Evolutionary conservation across 2,797 vertebrate genomes (phyloP).

Genomic region (Spatula versicolor): DNA sequence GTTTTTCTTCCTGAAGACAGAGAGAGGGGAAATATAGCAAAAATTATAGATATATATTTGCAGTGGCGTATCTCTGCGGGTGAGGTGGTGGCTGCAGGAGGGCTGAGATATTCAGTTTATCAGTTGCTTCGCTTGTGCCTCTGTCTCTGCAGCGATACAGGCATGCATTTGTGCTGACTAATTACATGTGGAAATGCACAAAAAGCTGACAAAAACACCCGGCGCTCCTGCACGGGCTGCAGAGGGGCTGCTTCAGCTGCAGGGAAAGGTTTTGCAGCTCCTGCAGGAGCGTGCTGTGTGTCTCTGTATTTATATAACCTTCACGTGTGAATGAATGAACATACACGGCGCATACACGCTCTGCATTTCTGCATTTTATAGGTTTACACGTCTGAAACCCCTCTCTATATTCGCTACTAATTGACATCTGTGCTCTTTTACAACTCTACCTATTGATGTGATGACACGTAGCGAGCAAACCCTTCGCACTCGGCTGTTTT

Average conservation of each 20-base stretch:
- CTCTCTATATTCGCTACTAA: background rate
- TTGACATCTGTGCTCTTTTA: conserved; percentile 3
- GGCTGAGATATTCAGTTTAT: background rate
- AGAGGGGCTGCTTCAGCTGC: background rate
- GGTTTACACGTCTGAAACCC: background rate
- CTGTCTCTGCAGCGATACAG: background rate
- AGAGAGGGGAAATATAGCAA: background rate
- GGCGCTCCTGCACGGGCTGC: background rate
- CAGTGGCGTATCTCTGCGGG: background rate
- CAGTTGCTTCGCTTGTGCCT: background rate
- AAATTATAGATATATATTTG: background rate
- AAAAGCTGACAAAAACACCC: background rate
- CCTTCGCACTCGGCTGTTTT: background rate
- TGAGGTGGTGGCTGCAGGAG: background rate
- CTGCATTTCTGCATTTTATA: background rate
- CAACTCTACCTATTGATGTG: background rate
- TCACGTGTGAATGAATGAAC: conserved; percentile 63
- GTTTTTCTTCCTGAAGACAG: background rate
- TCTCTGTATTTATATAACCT: conserved; percentile 13
- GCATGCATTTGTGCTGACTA: background rate
- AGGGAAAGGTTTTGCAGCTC: background rate
- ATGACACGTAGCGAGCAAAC: background rate
- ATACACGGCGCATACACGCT: background rate
- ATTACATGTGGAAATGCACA: background rate
- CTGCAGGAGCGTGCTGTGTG: background rate